A percentile compares a stretch with the other conserved stretches of the same genome.
Conservation (phyloP, 2,888 invertebrate genomes). For the Limnephilus lunatus region DNA sequence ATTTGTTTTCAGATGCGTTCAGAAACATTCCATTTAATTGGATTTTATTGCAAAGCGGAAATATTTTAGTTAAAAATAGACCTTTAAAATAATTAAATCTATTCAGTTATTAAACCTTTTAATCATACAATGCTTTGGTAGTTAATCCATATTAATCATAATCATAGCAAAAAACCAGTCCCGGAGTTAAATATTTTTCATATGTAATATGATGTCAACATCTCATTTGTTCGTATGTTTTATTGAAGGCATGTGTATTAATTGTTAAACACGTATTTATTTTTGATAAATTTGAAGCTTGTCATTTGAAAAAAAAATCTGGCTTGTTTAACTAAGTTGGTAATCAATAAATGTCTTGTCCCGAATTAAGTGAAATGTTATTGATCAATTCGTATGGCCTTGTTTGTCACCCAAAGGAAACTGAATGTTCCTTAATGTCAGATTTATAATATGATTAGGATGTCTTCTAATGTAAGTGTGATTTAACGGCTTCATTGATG, state of each 20-base stretch:
- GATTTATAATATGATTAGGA: background rate
- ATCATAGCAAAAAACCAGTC: background rate
- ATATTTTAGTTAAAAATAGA: too few relatives aligned
- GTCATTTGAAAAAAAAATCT: background rate
- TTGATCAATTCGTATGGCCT: conserved; percentile 46
- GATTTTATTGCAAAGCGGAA: too few relatives aligned
- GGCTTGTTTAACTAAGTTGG: background rate
- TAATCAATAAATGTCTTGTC: conserved; percentile 52
- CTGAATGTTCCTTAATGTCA: conserved; percentile 31
- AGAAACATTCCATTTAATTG: too few relatives aligned
- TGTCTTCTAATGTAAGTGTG: conserved; percentile 17
- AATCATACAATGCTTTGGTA: background rate
- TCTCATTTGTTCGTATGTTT: background rate
- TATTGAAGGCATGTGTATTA: background rate
- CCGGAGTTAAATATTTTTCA: background rate
- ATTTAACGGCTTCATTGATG: background rate
- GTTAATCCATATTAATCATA: background rate
- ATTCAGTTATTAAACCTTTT: too few relatives aligned
- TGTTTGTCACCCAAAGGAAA: conserved; percentile 32
- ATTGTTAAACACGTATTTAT: background rate
- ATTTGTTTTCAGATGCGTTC: too few relatives aligned
- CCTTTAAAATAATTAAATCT: too few relatives aligned
- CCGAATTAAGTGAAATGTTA: conserved; percentile 40
- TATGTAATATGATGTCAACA: conserved; percentile 23
- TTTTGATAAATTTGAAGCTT: background rate